phyloP scores from a whole-genome alignment of 2,797 vertebrate genomes.

The Pelobates cultripes region DNA sequence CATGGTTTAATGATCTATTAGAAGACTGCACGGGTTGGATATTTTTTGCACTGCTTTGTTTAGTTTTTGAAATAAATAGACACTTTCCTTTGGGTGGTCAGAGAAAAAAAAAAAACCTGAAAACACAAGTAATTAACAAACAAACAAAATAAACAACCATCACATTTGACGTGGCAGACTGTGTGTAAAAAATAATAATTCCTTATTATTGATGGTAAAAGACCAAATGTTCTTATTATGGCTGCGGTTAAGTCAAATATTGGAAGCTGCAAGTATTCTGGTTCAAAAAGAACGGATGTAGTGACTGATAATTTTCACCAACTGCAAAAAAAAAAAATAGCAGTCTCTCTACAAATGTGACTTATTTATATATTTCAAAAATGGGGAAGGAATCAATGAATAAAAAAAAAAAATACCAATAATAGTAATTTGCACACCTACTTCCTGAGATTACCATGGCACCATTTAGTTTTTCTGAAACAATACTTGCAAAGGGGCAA shows the following conservation, averaged over 20 bases:
- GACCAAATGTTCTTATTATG: neutral
- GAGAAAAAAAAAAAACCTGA: slow-evolving; percentile 1
- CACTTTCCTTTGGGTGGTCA: neutral
- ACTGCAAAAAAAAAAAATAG: too few species aligned
- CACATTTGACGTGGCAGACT: neutral
- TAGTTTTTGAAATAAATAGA: slow-evolving; percentile 38
- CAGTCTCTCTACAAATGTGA: too few species aligned
- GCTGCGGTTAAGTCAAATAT: neutral
- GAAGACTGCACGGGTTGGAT: slow-evolving; percentile 76
- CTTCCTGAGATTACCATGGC: too few species aligned
- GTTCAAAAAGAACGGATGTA: too few species aligned
- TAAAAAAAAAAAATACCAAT: too few species aligned
- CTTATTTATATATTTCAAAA: neutral
- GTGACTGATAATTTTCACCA: too few species aligned
- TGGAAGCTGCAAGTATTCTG: neutral
- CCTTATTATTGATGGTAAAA: neutral
- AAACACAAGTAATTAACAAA: neutral
- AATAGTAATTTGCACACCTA: too few species aligned
- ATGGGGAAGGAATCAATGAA: neutral
- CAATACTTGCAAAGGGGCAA: too few species aligned
- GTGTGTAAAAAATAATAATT: neutral
- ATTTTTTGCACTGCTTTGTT: slow-evolving; percentile 76
- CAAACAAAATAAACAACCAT: neutral
- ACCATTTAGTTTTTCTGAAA: too few species aligned
- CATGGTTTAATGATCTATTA: slow-evolving; percentile 60